phyloP scores from a whole-genome alignment of 2,113 vertebrate species.

The Columba janthina region DNA sequence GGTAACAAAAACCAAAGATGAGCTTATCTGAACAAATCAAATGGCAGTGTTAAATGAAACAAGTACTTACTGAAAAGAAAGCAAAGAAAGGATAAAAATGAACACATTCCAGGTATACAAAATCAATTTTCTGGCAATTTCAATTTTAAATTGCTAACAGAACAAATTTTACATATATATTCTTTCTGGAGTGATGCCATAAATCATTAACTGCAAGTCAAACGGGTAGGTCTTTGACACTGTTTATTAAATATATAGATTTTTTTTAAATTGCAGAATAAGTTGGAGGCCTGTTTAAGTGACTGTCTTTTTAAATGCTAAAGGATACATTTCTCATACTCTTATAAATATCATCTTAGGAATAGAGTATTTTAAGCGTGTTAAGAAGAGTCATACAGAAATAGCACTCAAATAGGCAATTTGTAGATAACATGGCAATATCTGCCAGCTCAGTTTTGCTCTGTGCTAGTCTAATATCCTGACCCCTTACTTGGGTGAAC shows the following conservation, averaged over 20 bases:
- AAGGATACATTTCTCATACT: not conserved
- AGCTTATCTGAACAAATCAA: not conserved
- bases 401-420: not conserved
- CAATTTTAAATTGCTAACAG: not conserved
- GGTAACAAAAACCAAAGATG: not conserved
- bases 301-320: not conserved
- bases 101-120: not conserved
- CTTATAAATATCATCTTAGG: not conserved
- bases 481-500: not conserved
- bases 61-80: not conserved
- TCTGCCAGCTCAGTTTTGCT: not conserved
- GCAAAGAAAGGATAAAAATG: not conserved
- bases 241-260: not conserved
- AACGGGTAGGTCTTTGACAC: not conserved
- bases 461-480: not conserved
- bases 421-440: not conserved
- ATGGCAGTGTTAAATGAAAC: not conserved
- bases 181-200: not conserved
- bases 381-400: not conserved
- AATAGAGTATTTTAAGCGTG: not conserved
- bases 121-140: not conserved
- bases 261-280: not conserved
- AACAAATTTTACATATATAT: not conserved
- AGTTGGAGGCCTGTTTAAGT: not conserved
- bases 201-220: not conserved